Evolutionary conservation across 2,888 invertebrate genomes (phyloP).

Genomic region (Sinotaia quadrata): DNA sequence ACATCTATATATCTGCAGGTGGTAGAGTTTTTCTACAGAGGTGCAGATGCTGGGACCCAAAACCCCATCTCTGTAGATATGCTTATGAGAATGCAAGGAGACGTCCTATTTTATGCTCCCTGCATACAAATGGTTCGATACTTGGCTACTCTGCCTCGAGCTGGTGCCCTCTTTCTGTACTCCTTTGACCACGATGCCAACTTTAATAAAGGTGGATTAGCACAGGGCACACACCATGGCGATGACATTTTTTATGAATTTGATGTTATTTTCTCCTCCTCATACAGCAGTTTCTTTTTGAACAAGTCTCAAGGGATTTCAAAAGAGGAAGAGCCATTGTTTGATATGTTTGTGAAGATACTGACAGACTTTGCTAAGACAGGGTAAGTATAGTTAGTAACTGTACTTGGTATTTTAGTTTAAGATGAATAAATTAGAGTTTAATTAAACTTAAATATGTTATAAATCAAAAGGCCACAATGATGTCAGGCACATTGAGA

Average conservation of each 20-base stretch:
- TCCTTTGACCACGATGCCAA: not conserved
- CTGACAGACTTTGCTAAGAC: not conserved
- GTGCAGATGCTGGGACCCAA: not conserved
- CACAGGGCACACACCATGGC: constrained; percentile 13
- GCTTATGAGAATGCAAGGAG: not conserved
- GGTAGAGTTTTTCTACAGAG: constrained; percentile 22
- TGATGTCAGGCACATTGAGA: too few species aligned
- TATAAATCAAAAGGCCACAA: too few species aligned
- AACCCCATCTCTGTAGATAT: not conserved
- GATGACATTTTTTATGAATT: constrained; percentile 14
- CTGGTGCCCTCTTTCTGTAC: not conserved
- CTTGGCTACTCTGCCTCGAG: not conserved
- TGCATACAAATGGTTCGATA: not conserved
- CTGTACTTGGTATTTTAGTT: too few species aligned
- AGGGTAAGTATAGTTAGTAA: not conserved
- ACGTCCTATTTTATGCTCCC: not conserved
- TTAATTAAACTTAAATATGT: too few species aligned
- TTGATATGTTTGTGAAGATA: not conserved
- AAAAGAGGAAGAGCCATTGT: not conserved
- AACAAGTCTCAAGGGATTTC: not conserved
- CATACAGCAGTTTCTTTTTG: too few species aligned
- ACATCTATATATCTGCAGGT: not conserved
- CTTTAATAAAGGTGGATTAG: not conserved
- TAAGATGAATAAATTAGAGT: too few species aligned
- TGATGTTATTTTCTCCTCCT: too few species aligned